Percentiles rank a stretch among this genome's conserved stretches.
Evolutionary conservation across 2,797 vertebrate species (phyloP).

Genomic region (Cichlasoma orientale): DNA sequence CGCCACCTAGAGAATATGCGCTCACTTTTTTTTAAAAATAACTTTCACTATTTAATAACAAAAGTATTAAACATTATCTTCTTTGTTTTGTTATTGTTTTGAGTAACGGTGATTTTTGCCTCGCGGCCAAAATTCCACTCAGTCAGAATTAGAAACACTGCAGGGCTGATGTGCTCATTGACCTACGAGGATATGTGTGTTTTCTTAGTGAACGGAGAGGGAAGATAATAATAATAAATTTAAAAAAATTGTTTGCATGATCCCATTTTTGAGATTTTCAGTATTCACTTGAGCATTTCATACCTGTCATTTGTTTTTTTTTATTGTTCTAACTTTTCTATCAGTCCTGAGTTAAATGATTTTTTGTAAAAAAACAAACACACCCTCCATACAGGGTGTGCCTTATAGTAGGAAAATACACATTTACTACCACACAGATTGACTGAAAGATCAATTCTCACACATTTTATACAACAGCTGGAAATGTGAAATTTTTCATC

Average conservation of each 20-base stretch:
- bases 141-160: not conserved
- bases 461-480: conserved; percentile 25
- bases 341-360: not conserved
- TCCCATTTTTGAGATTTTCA: conserved; percentile 22
- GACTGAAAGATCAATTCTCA: not conserved
- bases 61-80: conserved; percentile 23
- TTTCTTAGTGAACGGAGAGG: not conserved
- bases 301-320: conserved; percentile 42
- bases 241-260: conserved; percentile 40
- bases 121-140: conserved; percentile 13
- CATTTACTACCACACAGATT: not conserved
- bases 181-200: not conserved
- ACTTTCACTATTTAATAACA: conserved; percentile 29
- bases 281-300: conserved; percentile 34
- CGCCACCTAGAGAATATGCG: not conserved
- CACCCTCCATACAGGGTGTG: not conserved
- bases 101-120: not conserved
- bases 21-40: conserved; percentile 1
- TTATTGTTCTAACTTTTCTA: conserved; percentile 7
- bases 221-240: not conserved
- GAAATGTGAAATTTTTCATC: conserved; percentile 30
- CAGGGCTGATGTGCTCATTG: not conserved
- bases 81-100: conserved; percentile 9
- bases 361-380: not conserved
- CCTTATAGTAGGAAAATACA: not conserved